Evolutionary conservation across 2,797 vertebrate species (phyloP).

Genomic region (Lagocephalus sceleratus): DNA sequence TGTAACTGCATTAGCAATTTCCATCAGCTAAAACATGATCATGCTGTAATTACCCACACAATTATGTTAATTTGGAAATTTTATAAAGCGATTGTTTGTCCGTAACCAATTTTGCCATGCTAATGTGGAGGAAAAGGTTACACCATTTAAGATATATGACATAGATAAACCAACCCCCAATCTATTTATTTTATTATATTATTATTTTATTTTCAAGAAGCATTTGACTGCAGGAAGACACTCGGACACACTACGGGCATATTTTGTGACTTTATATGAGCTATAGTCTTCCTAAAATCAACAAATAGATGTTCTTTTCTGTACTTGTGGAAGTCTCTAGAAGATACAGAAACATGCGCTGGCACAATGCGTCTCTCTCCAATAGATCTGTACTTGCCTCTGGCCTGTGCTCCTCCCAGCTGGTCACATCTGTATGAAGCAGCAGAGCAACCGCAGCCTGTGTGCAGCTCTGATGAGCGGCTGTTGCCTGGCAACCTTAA

Average conservation of each 20-base stretch:
- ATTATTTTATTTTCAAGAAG: too few species aligned
- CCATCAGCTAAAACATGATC: slow-evolving; percentile 65
- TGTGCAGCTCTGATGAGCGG: slow-evolving; percentile 33
- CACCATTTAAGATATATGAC: slow-evolving; percentile 30
- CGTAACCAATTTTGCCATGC: slow-evolving; percentile 31
- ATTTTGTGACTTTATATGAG: neutral
- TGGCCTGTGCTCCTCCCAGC: slow-evolving; percentile 48
- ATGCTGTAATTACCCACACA: slow-evolving; percentile 65
- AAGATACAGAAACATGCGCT: too few species aligned
- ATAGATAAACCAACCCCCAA: slow-evolving; percentile 16
- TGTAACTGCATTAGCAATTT: slow-evolving; percentile 70
- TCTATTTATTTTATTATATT: too few species aligned
- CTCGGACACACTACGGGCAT: too few species aligned
- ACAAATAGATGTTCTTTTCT: neutral
- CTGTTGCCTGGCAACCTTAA: slow-evolving; percentile 73
- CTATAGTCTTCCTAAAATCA: too few species aligned
- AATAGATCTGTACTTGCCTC: slow-evolving; percentile 50
- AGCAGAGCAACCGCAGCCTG: slow-evolving; percentile 40
- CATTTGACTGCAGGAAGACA: too few species aligned
- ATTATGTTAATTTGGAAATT: slow-evolving; percentile 64
- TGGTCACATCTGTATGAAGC: slow-evolving; percentile 61
- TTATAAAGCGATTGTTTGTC: slow-evolving; percentile 41
- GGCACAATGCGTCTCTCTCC: slow-evolving; percentile 20
- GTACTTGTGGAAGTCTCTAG: too few species aligned
- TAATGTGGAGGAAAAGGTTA: slow-evolving; percentile 36